Evolutionary conservation across 2,888 invertebrate species (phyloP).

Genomic region (Polymixis lichenea): DNA sequence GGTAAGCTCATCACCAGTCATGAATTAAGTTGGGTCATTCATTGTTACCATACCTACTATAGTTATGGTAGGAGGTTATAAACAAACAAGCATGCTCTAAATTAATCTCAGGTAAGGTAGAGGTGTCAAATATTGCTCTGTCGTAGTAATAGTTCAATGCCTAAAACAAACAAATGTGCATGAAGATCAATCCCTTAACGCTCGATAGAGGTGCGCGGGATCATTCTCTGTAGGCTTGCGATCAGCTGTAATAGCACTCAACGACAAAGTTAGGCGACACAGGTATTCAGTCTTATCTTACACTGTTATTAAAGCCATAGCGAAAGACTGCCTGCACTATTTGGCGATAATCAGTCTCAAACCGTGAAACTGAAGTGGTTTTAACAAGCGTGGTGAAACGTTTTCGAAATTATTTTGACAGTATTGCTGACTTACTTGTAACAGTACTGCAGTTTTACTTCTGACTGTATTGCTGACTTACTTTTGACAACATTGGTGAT

Average conservation of each 20-base stretch:
- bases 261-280: neutral
- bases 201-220: neutral
- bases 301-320: neutral
- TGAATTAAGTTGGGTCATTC: too few species aligned
- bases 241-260: constrained; percentile 22
- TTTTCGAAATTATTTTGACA: neutral
- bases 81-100: too few species aligned
- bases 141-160: neutral
- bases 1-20: neutral
- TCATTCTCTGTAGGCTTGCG: neutral
- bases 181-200: neutral
- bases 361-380: neutral
- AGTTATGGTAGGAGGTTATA: too few species aligned
- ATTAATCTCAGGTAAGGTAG: too few species aligned
- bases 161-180: too few species aligned
- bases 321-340: neutral
- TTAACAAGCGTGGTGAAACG: neutral
- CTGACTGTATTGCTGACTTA: too few species aligned
- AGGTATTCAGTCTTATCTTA: neutral
- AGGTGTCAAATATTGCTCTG: neutral
- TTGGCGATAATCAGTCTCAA: neutral
- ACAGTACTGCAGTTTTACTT: too few species aligned
- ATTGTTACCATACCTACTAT: too few species aligned
- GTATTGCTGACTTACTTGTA: too few species aligned
- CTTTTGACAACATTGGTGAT: too few species aligned